Conservation (phyloP, 2,113 vertebrate species). For the Lepisosteus oculatus region DNA sequence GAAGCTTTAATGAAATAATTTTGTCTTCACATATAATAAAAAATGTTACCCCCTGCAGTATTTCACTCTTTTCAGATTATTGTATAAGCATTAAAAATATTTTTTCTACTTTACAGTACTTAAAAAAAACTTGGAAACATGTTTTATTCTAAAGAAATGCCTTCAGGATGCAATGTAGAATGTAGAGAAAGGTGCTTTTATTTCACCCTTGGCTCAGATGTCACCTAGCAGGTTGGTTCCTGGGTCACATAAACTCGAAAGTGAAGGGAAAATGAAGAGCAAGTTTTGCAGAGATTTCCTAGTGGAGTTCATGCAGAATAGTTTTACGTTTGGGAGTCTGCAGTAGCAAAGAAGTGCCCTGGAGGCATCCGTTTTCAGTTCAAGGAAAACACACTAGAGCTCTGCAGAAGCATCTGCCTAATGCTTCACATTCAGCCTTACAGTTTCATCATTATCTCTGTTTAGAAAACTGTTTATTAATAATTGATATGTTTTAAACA, state of each 20-base stretch:
- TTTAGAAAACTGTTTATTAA: constrained; percentile 13
- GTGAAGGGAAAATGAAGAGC: too few relatives aligned
- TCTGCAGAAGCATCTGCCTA: too few relatives aligned
- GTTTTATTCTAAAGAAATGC: neutral
- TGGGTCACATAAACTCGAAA: too few relatives aligned
- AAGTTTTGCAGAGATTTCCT: too few relatives aligned
- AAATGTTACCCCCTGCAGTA: neutral
- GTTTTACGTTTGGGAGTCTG: too few relatives aligned
- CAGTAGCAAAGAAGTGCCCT: too few relatives aligned
- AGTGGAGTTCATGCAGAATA: too few relatives aligned
- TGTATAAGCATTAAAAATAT: neutral
- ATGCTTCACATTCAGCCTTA: too few relatives aligned
- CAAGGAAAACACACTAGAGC: too few relatives aligned
- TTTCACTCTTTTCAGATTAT: constrained; percentile 14
- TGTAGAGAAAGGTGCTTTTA: neutral
- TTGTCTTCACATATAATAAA: constrained; percentile 11
- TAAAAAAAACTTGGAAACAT: too few relatives aligned
- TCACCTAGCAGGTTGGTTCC: neutral
- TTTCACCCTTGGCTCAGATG: neutral
- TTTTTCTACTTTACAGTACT: too few relatives aligned
- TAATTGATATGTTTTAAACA: neutral
- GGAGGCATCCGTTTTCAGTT: too few relatives aligned
- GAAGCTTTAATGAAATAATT: constrained; percentile 30
- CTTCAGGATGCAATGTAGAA: neutral
- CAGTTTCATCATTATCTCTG: neutral